Percentiles rank a stretch among this genome's conserved stretches.
These are phyloP conservation scores for Myiozetetes cayanensis DNA, from an alignment of 2,113 vertebrate genomes.

Conservation along the genomic window DNA sequence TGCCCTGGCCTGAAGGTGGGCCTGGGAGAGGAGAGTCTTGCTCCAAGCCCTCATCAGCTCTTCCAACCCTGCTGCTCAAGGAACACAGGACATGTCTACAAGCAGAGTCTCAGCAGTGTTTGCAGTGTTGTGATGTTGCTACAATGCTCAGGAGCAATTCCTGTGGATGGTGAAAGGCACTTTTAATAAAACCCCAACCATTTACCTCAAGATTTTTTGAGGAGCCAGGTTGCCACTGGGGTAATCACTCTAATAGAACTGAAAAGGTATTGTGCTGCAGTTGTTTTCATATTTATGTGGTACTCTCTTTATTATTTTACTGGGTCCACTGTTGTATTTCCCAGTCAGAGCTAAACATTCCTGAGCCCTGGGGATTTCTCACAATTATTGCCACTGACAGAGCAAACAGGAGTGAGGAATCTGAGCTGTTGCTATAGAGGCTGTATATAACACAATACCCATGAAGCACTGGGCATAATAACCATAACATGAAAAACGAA, in stretches of 20 bases:
- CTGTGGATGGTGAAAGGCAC: background rate
- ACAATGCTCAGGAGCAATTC: background rate
- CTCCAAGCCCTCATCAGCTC: background rate
- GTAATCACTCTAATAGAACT: background rate
- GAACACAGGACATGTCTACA: fast-evolving
- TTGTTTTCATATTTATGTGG: conserved; percentile 29
- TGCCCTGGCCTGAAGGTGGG: background rate
- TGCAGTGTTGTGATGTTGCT: background rate
- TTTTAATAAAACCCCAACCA: background rate
- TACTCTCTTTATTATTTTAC: background rate
- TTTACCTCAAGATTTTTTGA: background rate
- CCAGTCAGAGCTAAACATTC: background rate
- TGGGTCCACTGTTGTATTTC: conserved; percentile 11
- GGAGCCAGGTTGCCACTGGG: background rate
- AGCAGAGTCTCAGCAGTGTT: background rate
- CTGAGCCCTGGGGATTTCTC: background rate
- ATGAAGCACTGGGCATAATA: conserved; percentile 32
- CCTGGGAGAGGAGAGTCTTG: background rate
- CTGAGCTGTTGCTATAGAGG: background rate
- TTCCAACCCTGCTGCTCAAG: background rate
- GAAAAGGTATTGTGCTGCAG: background rate
- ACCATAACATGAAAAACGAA: conserved; percentile 43
- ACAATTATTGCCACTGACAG: conserved; percentile 45
- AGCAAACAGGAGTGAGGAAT: conserved; percentile 8
- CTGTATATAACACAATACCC: background rate